Percentiles rank a stretch among this genome's conserved stretches.
phyloP scores from a whole-genome alignment of 37 sponge, comb jelly and placozoan species.

The Agelas oroides region DNA sequence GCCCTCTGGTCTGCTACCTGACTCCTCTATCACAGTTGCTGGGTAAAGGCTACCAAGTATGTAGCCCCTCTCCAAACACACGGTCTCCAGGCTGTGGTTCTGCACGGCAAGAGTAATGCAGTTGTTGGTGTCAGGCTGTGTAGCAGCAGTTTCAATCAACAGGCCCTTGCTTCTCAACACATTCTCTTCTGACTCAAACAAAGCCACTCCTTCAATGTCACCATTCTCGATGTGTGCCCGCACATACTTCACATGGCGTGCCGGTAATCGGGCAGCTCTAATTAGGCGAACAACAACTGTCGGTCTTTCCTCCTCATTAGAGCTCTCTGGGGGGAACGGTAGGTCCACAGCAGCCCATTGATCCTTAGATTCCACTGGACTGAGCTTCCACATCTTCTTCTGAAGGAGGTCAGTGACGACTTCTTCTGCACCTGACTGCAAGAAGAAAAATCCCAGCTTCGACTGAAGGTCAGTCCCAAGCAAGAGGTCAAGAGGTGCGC shows the following conservation, averaged over 20 bases:
- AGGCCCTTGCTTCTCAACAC: background rate
- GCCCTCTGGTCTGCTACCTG: background rate
- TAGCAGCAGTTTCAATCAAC: conserved; percentile 4
- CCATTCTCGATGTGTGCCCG: background rate
- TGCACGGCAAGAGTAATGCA: background rate
- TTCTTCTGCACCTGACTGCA: too few species aligned
- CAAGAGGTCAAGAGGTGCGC: background rate
- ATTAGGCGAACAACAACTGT: conserved; percentile 18
- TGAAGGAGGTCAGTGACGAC: background rate
- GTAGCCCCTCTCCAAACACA: background rate
- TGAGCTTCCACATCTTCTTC: background rate
- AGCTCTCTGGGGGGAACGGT: background rate
- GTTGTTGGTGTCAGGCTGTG: background rate
- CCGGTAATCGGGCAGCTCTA: conserved; percentile 7
- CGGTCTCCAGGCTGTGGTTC: background rate
- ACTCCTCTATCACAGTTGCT: background rate
- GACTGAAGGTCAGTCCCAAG: background rate
- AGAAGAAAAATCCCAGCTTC: conserved; percentile 2
- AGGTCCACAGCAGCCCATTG: background rate
- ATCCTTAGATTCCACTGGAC: background rate
- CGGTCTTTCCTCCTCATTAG: background rate
- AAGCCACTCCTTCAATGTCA: background rate
- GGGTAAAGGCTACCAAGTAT: background rate
- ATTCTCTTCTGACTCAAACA: conserved; percentile 17
- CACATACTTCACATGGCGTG: conserved; percentile 4